phyloP scores from a whole-genome alignment of 2,797 vertebrate genomes.

The Hephaestus fuliginosus region DNA sequence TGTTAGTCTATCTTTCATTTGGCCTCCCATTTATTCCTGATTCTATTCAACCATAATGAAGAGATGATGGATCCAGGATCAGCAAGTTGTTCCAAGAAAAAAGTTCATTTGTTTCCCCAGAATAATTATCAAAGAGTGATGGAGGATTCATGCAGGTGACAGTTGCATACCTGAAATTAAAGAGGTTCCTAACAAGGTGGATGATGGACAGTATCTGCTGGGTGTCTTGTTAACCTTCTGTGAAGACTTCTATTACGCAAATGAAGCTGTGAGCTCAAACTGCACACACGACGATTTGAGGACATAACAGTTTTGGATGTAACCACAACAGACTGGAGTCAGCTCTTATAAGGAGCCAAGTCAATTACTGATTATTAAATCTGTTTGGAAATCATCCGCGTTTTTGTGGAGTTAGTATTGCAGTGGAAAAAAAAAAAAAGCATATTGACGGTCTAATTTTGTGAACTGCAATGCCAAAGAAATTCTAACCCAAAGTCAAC shows the following conservation, averaged over 20 bases:
- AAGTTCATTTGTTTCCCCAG: neutral
- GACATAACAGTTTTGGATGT: conserved; percentile 6
- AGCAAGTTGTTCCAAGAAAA: neutral
- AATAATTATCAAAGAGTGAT: conserved; percentile 5
- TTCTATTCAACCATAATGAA: conserved; percentile 1
- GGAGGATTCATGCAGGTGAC: neutral
- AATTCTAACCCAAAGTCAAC: conserved; percentile 14
- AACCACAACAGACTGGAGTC: neutral
- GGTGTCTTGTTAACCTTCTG: conserved; percentile 27
- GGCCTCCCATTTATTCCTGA: neutral
- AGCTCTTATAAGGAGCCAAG: conserved; percentile 16
- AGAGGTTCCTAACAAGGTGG: neutral
- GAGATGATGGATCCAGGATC: neutral
- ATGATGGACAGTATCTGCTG: conserved; percentile 10
- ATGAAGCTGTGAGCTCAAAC: conserved; percentile 8
- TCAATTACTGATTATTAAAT: conserved; percentile 7
- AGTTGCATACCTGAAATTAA: conserved; percentile 7
- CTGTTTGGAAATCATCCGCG: conserved; percentile 12
- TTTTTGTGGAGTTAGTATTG: neutral
- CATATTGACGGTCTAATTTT: neutral
- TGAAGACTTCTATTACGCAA: neutral
- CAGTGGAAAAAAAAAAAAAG: neutral
- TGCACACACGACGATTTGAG: conserved; percentile 9
- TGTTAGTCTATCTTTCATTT: conserved; percentile 9
- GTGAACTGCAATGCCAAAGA: conserved; percentile 16